Evolutionary conservation across 1,140 invertebrate genomes (phyloP).

Genomic region (Doryteuthis pealeii): DNA sequence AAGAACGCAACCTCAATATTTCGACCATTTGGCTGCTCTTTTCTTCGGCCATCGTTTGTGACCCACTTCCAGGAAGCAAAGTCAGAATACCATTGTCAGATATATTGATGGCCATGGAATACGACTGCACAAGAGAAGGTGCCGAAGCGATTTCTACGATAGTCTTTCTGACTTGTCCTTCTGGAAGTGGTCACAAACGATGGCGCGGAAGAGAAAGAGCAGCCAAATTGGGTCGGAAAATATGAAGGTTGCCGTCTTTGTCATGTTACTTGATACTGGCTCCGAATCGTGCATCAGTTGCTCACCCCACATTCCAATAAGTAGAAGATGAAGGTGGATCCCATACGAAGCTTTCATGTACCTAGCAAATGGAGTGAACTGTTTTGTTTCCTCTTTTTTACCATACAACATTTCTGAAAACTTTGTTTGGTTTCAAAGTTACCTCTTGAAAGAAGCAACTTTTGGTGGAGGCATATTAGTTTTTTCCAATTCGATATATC

Average conservation of each 20-base stretch:
- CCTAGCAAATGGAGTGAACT: background rate
- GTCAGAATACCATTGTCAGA: background rate
- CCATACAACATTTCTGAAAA: background rate
- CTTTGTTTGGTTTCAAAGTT: background rate
- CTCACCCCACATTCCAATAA: no score
- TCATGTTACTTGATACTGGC: no score
- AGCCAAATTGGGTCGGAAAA: background rate
- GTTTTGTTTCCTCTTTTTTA: background rate
- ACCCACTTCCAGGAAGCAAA: background rate
- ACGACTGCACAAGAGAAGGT: background rate
- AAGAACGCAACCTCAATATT: background rate
- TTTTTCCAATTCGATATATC: no score
- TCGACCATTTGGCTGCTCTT: background rate
- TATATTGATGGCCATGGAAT: background rate
- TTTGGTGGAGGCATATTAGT: no score
- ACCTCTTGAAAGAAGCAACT: background rate
- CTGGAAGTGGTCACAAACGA: background rate
- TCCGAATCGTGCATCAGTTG: no score
- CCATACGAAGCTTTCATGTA: background rate
- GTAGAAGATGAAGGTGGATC: background rate
- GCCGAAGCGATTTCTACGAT: background rate
- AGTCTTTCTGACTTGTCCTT: background rate
- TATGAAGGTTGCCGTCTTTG: background rate
- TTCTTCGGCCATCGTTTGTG: background rate
- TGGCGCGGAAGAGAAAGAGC: background rate